phyloP scores from a whole-genome alignment of 1,140 invertebrate species.

The Zaprionus ornatus region DNA sequence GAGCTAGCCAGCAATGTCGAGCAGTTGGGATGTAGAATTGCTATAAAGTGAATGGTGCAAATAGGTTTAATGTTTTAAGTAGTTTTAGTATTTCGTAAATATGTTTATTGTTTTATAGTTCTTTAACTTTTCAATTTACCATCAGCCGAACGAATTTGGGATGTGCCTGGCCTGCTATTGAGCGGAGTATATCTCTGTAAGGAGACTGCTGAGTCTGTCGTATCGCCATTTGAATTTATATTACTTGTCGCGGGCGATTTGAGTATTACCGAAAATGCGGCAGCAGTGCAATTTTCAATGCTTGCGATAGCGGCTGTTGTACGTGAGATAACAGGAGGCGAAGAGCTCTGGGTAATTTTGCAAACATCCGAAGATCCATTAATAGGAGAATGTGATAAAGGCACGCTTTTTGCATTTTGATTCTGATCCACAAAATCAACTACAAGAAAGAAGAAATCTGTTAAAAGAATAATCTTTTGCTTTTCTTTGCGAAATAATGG shows the following conservation, averaged over 20 bases:
- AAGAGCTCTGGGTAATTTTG: slow-evolving; percentile 61
- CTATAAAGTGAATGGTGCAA: slow-evolving; percentile 28
- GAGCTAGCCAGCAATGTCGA: slow-evolving; percentile 78
- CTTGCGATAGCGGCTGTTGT: slow-evolving; percentile 20
- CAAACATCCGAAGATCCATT: slow-evolving; percentile 42
- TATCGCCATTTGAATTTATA: slow-evolving; percentile 40
- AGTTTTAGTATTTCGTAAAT: not conserved
- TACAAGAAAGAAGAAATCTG: slow-evolving; percentile 15
- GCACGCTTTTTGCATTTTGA: slow-evolving; percentile 50
- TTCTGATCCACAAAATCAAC: slow-evolving; percentile 81
- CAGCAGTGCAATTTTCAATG: slow-evolving; percentile 37
- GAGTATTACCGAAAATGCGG: slow-evolving; percentile 70
- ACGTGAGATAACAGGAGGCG: slow-evolving; percentile 50
- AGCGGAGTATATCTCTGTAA: slow-evolving; percentile 76
- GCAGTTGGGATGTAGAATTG: slow-evolving; percentile 67
- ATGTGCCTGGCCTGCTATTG: slow-evolving; percentile 50
- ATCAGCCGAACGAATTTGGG: slow-evolving; percentile 66
- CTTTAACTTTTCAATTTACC: slow-evolving; percentile 30
- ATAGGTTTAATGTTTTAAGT: not conserved
- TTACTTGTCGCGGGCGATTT: slow-evolving; percentile 45
- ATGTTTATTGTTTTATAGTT: not conserved
- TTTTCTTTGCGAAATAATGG: not conserved
- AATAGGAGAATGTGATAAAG: slow-evolving; percentile 68
- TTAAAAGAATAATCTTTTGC: not conserved
- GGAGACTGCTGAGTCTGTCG: slow-evolving; percentile 45